phyloP scores from a whole-genome alignment of 2,888 invertebrate species.

The Bruchidius siliquastri region DNA sequence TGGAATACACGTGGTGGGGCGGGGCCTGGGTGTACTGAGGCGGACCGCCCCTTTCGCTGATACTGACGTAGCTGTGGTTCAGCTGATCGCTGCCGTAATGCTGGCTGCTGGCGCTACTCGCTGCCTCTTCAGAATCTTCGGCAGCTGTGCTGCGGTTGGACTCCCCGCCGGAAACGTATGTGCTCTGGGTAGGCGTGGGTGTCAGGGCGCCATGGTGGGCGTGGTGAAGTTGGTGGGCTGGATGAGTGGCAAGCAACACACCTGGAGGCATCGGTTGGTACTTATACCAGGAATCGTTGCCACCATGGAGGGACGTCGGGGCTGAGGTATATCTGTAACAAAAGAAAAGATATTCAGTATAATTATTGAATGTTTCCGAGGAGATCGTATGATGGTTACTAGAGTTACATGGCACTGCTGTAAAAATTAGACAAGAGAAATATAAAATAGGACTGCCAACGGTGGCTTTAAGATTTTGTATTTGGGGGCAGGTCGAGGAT shows the following conservation, averaged over 20 bases:
- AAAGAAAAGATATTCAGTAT: background rate
- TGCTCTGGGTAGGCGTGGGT: constrained; percentile 59
- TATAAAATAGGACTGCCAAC: no score
- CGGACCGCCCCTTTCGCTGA: constrained; percentile 48
- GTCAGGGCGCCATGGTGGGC: constrained; percentile 49
- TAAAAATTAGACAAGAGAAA: no score
- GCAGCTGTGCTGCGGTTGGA: constrained; percentile 41
- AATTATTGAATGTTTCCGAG: no score
- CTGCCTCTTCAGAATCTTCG: constrained; percentile 50
- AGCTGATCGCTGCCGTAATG: constrained; percentile 62
- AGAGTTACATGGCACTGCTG: no score
- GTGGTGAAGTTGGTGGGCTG: background rate
- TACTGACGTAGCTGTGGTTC: constrained; percentile 66
- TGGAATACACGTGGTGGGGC: constrained; percentile 46
- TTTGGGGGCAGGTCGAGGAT: no score
- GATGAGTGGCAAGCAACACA: constrained; percentile 24
- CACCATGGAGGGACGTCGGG: constrained; percentile 61
- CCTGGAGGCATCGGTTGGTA: constrained; percentile 58
- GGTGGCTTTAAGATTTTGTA: no score
- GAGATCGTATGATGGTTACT: no score
- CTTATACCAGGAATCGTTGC: constrained; percentile 63
- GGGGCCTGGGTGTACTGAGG: constrained; percentile 43
- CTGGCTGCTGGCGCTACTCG: constrained; percentile 52
- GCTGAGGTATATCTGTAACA: constrained; percentile 63
- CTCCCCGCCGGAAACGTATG: constrained; percentile 57